Evolutionary conservation across 2,113 vertebrate genomes (phyloP).

Genomic region (Silurus glanis): DNA sequence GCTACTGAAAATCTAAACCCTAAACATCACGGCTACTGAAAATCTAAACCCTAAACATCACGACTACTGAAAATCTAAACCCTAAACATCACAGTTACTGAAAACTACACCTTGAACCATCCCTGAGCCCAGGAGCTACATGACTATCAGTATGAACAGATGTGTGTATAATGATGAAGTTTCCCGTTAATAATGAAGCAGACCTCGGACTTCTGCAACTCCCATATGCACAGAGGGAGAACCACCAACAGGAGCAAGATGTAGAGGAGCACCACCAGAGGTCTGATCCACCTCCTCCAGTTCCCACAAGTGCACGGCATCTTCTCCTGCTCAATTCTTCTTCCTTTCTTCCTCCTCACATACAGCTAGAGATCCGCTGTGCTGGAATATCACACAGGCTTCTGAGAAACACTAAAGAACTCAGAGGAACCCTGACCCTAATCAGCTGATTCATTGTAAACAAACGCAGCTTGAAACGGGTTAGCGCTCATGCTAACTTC

Average conservation of each 20-base stretch:
- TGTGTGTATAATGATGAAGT: background rate
- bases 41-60: too few species aligned
- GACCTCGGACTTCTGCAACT: slow-evolving; percentile 89
- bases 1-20: too few species aligned
- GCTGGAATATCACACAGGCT: background rate
- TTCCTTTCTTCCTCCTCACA: slow-evolving; percentile 16
- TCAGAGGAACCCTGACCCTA: background rate
- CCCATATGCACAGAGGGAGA: slow-evolving; percentile 87
- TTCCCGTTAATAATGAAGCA: background rate
- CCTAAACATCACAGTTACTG: too few species aligned
- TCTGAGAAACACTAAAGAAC: too few species aligned
- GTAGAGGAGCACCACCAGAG: slow-evolving; percentile 86
- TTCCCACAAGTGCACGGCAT: slow-evolving; percentile 94
- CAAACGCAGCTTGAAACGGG: background rate
- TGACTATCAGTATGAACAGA: too few species aligned
- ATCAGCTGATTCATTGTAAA: slow-evolving; percentile 50
- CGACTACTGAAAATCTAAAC: too few species aligned
- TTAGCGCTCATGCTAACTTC: background rate
- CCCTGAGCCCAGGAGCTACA: too few species aligned
- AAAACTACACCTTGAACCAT: too few species aligned
- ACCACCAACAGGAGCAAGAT: slow-evolving; percentile 82
- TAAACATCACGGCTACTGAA: too few species aligned
- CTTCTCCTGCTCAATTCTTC: slow-evolving; percentile 34
- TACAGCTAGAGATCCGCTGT: background rate
- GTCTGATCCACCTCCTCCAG: slow-evolving; percentile 95